Conservation (phyloP, 2,888 invertebrate species). For the Thalpophila matura region DNA sequence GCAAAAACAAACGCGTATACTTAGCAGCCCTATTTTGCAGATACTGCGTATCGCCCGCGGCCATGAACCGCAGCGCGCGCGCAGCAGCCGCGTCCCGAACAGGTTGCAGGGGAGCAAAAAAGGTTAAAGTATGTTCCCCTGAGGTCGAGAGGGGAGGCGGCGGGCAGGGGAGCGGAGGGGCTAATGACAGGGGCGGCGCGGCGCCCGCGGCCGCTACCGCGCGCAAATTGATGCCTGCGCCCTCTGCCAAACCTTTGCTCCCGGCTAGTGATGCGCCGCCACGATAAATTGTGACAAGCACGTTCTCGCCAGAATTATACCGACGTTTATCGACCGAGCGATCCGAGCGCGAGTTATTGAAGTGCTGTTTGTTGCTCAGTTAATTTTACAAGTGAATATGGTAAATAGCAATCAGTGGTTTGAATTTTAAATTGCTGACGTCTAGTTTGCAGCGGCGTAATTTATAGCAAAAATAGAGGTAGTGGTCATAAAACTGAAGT, state of each 20-base stretch:
- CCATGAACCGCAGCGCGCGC: conserved; percentile 88
- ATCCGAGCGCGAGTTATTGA: conserved; percentile 58
- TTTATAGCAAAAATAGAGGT: conserved; percentile 39
- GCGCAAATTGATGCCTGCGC: conserved; percentile 90
- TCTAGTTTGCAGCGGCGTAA: conserved; percentile 36
- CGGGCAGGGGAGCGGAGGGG: conserved; percentile 70
- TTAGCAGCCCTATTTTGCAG: conserved; percentile 70
- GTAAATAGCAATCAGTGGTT: conserved; percentile 52
- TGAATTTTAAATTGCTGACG: conserved; percentile 47
- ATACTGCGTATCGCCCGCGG: conserved; percentile 87
- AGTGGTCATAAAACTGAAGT: conserved; percentile 11
- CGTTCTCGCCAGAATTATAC: conserved; percentile 73
- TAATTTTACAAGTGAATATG: conserved; percentile 62
- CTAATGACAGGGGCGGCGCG: conserved; percentile 90
- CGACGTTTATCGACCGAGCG: conserved; percentile 67
- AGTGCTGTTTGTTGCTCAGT: conserved; percentile 53
- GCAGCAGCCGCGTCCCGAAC: conserved; percentile 88
- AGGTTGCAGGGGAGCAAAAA: conserved; percentile 90
- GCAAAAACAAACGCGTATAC: conserved; percentile 59
- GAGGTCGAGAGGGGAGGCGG: conserved; percentile 66
- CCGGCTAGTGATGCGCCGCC: conserved; percentile 87
- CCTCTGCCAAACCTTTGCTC: conserved; percentile 89
- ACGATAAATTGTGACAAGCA: conserved; percentile 86
- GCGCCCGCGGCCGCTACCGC: conserved; percentile 90
- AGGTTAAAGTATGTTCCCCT: conserved; percentile 88